These are phyloP conservation scores for Leptobrachium leishanense DNA, from an alignment of 2,113 vertebrate species.

Conservation along the genomic window DNA sequence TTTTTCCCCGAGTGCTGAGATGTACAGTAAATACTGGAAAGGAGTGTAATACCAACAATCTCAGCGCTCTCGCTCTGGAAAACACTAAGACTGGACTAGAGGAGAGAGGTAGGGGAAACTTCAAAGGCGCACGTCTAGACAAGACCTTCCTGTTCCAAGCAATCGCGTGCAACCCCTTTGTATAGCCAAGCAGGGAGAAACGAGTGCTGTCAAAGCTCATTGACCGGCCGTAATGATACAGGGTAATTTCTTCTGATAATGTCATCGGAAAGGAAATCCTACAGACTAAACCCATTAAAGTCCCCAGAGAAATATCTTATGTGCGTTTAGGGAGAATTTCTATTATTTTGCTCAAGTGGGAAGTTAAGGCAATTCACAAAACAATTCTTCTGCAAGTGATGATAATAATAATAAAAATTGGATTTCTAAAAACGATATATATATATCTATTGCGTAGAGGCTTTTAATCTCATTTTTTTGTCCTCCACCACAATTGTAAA, in stretches of 20 bases:
- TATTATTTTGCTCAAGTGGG: conserved; percentile 16
- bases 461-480: too few relatives aligned
- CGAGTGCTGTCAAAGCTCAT: conserved; percentile 69
- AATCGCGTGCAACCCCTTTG: conserved; percentile 43
- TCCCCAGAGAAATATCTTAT: conserved; percentile 59
- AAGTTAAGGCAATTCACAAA: too few relatives aligned
- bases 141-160: conserved; percentile 64
- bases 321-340: conserved; percentile 29
- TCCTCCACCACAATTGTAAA: too few relatives aligned
- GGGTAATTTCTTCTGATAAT: conserved; percentile 76
- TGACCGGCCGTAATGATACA: conserved; percentile 66
- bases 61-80: not conserved
- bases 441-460: too few relatives aligned
- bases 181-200: conserved; percentile 52
- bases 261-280: conserved; percentile 78
- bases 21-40: conserved; percentile 31
- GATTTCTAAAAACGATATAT: too few relatives aligned
- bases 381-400: too few relatives aligned
- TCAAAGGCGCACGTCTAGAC: conserved; percentile 74
- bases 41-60: conserved; percentile 20
- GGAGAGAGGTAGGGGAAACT: conserved; percentile 62
- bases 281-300: conserved; percentile 82
- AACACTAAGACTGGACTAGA: conserved; percentile 16
- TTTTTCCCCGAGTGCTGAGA: conserved; percentile 18
- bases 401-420: too few relatives aligned